Conservation (phyloP, 2,113 vertebrate genomes). For the Hippocampus guttulatus region DNA sequence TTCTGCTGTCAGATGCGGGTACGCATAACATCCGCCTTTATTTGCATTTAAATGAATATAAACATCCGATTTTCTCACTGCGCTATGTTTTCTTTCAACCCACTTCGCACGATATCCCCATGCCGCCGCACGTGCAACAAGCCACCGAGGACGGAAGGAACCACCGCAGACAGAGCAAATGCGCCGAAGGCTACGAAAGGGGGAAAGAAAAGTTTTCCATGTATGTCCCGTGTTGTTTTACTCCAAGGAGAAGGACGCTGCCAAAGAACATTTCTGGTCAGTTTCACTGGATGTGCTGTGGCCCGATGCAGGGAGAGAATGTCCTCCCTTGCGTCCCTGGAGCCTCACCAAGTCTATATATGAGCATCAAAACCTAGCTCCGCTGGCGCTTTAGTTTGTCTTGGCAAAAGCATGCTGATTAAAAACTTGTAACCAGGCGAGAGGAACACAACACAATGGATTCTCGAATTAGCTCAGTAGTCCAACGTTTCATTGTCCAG, state of each 20-base stretch:
- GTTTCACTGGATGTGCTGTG: constrained; percentile 48
- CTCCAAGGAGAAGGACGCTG: constrained; percentile 26
- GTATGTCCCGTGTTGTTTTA: constrained; percentile 11
- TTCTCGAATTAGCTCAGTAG: constrained; percentile 8
- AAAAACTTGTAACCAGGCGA: constrained; percentile 30
- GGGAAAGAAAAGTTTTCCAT: constrained; percentile 11
- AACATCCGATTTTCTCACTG: constrained; percentile 29
- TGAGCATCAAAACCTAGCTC: constrained; percentile 46
- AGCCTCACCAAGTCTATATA: constrained; percentile 56
- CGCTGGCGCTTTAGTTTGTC: constrained; percentile 43
- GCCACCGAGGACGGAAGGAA: constrained; percentile 19
- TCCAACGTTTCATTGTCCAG: no score
- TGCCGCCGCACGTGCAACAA: constrained; percentile 10
- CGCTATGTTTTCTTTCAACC: constrained; percentile 20
- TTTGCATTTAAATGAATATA: constrained; percentile 9
- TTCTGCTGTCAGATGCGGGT: constrained; percentile 38
- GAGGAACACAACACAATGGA: constrained; percentile 35
- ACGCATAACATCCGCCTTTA: constrained; percentile 16
- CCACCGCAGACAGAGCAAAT: constrained; percentile 9
- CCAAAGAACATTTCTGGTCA: constrained; percentile 34
- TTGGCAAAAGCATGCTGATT: constrained; percentile 45
- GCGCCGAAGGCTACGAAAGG: constrained; percentile 9
- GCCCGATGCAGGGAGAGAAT: constrained; percentile 55
- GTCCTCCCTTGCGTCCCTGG: constrained; percentile 37
- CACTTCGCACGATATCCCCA: constrained; percentile 11